These are phyloP conservation scores for Melipona bicolor DNA, from an alignment of 2,888 invertebrate species.

Conservation along the genomic window DNA sequence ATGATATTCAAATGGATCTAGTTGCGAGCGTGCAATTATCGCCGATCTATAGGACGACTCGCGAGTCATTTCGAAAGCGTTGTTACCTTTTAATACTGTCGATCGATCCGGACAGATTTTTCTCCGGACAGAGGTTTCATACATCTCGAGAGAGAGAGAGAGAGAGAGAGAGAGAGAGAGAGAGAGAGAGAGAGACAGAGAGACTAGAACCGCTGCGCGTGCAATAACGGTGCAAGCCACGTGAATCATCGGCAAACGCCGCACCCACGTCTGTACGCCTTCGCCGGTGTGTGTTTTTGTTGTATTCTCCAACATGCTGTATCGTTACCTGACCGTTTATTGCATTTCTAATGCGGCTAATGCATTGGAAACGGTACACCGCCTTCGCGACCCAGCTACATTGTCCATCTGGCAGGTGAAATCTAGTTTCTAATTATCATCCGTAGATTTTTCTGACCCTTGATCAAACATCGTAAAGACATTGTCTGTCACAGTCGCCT, in stretches of 20 bases:
- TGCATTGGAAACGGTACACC: slow-evolving; percentile 52
- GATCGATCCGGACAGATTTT: slow-evolving; percentile 13
- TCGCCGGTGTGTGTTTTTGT: slow-evolving; percentile 63
- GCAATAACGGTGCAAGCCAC: slow-evolving; percentile 74
- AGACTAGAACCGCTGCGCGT: slow-evolving; percentile 43
- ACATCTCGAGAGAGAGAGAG: slow-evolving; percentile 19
- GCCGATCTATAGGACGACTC: not conserved
- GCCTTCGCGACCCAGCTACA: slow-evolving; percentile 5
- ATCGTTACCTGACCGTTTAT: slow-evolving; percentile 52
- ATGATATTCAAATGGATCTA: slow-evolving; percentile 74
- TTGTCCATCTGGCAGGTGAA: slow-evolving; percentile 40
- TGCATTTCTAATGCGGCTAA: slow-evolving; percentile 68
- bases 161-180: not conserved
- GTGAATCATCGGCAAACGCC: slow-evolving; percentile 75
- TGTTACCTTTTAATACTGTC: slow-evolving; percentile 12
- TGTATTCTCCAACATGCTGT: slow-evolving; percentile 59
- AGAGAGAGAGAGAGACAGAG: slow-evolving; percentile 14
- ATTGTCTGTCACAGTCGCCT: not conserved
- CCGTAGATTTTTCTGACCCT: not conserved
- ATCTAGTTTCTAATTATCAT: slow-evolving; percentile 37
- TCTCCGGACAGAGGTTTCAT: slow-evolving; percentile 28
- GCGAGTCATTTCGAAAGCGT: not conserved
- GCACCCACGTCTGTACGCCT: slow-evolving; percentile 63
- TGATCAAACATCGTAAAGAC: not conserved
- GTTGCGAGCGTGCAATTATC: slow-evolving; percentile 43